A percentile compares a stretch with the other conserved stretches of the same genome.
Conservation (phyloP, 2,888 invertebrate species). For the Yponomeuta cagnagella region DNA sequence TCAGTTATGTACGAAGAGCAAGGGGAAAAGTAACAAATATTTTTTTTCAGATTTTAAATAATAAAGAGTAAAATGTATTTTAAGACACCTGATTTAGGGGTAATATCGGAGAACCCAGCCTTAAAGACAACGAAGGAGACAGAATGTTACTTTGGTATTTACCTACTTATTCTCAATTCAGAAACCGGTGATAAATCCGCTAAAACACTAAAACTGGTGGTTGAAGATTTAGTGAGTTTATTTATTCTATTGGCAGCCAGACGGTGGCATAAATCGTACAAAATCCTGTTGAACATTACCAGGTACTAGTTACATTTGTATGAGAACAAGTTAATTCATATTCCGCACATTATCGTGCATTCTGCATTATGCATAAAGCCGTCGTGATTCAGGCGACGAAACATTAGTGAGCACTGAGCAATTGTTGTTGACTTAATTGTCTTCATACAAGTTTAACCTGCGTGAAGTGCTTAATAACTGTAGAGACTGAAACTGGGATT, state of each 20-base stretch:
- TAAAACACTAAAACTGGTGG: no score
- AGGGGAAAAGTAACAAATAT: no score
- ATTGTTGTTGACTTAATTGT: constrained; percentile 34
- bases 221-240: no score
- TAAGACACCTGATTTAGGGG: no score
- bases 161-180: no score
- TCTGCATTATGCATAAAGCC: constrained; percentile 56
- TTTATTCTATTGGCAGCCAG: neutral
- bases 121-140: no score
- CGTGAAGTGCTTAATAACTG: neutral
- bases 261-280: neutral
- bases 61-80: no score
- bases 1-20: no score
- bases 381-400: constrained; percentile 50
- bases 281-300: neutral
- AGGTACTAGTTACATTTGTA: constrained; percentile 16
- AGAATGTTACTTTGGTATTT: no score
- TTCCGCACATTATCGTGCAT: constrained; percentile 39
- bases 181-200: no score
- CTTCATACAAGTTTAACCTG: neutral
- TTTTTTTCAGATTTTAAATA: no score
- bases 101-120: no score
- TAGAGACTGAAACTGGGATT: neutral
- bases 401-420: constrained; percentile 58
- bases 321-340: constrained; percentile 33